phyloP scores from a whole-genome alignment of 53 echinoderm and acorn worm genomes.

The Crossaster papposus region DNA sequence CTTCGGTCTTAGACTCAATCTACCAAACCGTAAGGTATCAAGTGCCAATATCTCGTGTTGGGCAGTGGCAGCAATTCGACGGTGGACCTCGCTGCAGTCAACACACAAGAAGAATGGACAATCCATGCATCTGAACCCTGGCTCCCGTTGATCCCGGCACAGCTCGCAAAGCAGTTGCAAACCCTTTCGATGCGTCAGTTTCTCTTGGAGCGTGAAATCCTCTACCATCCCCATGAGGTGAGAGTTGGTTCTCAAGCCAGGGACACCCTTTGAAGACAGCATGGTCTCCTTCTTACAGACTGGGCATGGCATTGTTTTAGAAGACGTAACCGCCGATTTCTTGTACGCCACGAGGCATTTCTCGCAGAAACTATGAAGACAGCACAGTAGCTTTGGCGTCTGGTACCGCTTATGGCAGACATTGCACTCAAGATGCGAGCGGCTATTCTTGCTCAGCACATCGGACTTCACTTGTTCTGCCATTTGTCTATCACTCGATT shows the following conservation, averaged over 20 bases:
- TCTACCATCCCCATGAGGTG: background rate
- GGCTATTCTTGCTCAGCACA: background rate
- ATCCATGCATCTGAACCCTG: constrained; percentile 26
- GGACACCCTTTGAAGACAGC: background rate
- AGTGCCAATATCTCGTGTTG: background rate
- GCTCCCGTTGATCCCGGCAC: constrained; percentile 7
- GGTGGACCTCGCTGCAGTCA: background rate
- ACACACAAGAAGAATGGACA: constrained; percentile 29
- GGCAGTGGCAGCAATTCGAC: background rate
- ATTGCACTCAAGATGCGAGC: background rate
- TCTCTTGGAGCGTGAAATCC: constrained; percentile 23
- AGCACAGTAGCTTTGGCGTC: background rate
- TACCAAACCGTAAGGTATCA: background rate
- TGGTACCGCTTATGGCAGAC: constrained; percentile 20
- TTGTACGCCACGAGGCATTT: background rate
- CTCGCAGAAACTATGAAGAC: constrained; percentile 36
- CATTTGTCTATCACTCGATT: background rate
- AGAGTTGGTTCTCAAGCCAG: constrained; percentile 27
- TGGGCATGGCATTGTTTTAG: background rate
- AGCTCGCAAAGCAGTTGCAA: constrained; percentile 9
- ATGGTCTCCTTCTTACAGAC: background rate
- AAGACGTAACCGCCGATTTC: background rate
- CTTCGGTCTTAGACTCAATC: background rate
- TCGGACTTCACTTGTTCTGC: background rate
- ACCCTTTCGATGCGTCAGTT: background rate